Conservation (phyloP, 2,113 vertebrate genomes). For the Piprites chloris region DNA sequence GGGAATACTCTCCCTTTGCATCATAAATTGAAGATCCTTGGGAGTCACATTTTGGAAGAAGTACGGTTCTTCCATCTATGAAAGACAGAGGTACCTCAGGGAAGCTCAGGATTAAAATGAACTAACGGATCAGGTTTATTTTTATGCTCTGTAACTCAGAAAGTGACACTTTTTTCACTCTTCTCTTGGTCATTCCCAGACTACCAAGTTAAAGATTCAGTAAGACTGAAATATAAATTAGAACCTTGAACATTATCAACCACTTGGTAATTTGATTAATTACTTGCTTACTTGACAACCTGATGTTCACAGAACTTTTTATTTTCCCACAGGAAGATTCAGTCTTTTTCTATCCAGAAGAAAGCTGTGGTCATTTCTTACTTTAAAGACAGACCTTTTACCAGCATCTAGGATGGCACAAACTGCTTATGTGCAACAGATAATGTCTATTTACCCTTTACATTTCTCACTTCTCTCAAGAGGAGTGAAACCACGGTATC, state of each 20-base stretch:
- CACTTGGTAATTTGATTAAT: not conserved
- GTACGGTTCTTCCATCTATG: not conserved
- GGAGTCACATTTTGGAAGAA: not conserved
- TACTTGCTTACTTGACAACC: not conserved
- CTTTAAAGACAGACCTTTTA: not conserved
- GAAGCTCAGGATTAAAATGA: not conserved
- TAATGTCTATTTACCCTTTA: not conserved
- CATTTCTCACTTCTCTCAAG: not conserved
- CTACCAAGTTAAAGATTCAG: not conserved
- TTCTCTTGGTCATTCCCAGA: not conserved
- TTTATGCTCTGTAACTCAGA: not conserved
- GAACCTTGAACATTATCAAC: not conserved
- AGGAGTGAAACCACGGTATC: not conserved
- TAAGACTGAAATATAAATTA: not conserved
- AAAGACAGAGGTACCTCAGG: not conserved
- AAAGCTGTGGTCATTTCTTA: not conserved
- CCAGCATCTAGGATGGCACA: not conserved
- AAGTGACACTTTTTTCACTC: not conserved
- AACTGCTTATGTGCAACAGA: not conserved
- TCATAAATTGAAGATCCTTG: not conserved
- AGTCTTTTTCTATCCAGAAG: not conserved
- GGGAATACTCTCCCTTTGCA: not conserved
- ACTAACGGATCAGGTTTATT: not conserved
- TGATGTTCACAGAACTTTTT: not conserved
- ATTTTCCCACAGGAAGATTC: not conserved